Conservation (phyloP, 2,888 invertebrate species). For the Caenorhabditis doughertyi region DNA sequence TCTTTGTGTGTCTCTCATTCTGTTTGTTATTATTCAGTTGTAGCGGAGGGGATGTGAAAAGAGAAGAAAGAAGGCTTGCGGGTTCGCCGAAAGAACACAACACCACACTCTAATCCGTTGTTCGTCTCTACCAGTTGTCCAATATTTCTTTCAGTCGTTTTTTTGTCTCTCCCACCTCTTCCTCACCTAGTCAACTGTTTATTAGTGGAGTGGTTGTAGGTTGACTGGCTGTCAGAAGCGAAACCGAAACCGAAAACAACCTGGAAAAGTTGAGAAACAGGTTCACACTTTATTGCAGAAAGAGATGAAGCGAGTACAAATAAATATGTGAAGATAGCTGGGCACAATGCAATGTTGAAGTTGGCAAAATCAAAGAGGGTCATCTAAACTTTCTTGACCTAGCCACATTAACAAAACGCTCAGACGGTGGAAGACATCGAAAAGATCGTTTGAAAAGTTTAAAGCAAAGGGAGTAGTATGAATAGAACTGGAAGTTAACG, state of each 20-base stretch:
- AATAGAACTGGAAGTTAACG: no score
- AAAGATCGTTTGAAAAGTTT: no score
- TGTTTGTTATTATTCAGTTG: conserved; percentile 57
- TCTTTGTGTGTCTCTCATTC: conserved; percentile 40
- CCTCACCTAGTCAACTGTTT: conserved; percentile 42
- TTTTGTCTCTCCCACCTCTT: conserved; percentile 31
- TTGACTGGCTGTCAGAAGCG: conserved; percentile 34
- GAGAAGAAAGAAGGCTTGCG: conserved; percentile 20
- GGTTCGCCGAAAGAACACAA: conserved; percentile 56
- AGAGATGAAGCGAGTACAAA: conserved; percentile 22
- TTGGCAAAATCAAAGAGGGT: not conserved
- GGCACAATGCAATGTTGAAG: not conserved
- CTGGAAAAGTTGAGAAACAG: conserved; percentile 48
- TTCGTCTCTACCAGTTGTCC: conserved; percentile 40
- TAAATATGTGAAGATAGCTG: not conserved
- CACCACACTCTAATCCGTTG: conserved; percentile 51
- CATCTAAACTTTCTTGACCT: not conserved
- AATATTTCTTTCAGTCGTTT: conserved; percentile 45
- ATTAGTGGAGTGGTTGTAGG: conserved; percentile 48
- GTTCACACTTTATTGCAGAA: conserved; percentile 48
- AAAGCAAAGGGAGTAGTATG: no score
- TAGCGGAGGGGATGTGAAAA: conserved; percentile 9
- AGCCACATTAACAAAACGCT: not conserved
- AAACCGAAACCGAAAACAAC: conserved; percentile 52
- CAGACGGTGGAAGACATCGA: no score